Conservation (phyloP, 2,888 invertebrate genomes). For the Xanthia icteritia region DNA sequence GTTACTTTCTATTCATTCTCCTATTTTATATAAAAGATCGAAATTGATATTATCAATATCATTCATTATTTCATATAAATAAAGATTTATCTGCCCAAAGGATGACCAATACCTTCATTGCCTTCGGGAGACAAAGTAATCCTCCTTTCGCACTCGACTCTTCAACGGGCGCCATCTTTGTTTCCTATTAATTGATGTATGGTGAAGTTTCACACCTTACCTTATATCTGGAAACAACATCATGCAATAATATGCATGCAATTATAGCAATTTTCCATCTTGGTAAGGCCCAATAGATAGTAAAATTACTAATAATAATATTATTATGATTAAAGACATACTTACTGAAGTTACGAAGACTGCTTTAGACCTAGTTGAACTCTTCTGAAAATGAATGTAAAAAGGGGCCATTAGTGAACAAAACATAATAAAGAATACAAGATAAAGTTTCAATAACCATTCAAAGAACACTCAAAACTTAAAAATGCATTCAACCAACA, state of each 20-base stretch:
- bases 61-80: neutral
- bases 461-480: neutral
- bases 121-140: neutral
- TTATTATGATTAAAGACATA: neutral
- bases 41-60: neutral
- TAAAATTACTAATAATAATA: neutral
- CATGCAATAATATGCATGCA: too few relatives aligned
- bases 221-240: neutral
- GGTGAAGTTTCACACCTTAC: neutral
- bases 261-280: too few relatives aligned
- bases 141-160: neutral
- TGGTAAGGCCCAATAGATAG: too few relatives aligned
- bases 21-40: neutral
- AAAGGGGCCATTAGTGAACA: too few relatives aligned
- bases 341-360: neutral
- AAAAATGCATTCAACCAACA: constrained; percentile 1
- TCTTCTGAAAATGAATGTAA: neutral
- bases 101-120: neutral
- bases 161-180: neutral
- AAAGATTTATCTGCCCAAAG: neutral
- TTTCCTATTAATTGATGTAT: neutral
- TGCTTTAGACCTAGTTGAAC: too few relatives aligned
- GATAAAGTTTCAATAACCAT: neutral
- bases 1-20: neutral
- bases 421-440: neutral